Percentiles rank a stretch among this genome's conserved stretches.
Evolutionary conservation across 1,140 invertebrate species (phyloP).

Genomic region (Drosophila kurseongensis): DNA sequence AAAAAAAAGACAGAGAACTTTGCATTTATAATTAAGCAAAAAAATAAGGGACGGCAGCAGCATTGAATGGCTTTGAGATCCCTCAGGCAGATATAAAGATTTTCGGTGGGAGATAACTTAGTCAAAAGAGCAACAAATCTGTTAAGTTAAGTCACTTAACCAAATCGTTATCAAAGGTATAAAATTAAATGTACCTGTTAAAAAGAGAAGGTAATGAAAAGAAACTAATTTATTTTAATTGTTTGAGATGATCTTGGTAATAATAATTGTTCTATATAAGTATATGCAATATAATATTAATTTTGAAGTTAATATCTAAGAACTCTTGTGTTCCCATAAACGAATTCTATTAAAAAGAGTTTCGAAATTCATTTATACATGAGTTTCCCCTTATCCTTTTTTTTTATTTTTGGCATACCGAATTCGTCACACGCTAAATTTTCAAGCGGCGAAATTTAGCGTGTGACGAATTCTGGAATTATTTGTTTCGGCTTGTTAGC

Average conservation of each 20-base stretch:
- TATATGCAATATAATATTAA: too few relatives aligned
- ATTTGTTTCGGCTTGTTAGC: conserved; percentile 65
- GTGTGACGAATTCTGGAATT: conserved; percentile 77
- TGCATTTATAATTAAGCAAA: conserved; percentile 80
- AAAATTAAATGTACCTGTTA: background rate
- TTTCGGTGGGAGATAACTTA: conserved; percentile 33
- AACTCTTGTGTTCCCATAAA: background rate
- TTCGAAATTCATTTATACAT: conserved; percentile 12
- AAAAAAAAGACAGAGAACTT: conserved; percentile 52
- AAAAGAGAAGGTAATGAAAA: background rate
- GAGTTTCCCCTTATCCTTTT: background rate
- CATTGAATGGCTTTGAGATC: conserved; percentile 39
- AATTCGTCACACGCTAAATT: too few relatives aligned
- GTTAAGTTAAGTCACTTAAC: conserved; percentile 13
- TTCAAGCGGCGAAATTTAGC: too few relatives aligned
- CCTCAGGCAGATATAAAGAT: conserved; percentile 41
- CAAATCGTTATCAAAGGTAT: background rate
- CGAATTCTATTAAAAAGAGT: background rate
- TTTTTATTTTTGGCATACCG: too few relatives aligned
- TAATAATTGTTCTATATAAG: too few relatives aligned
- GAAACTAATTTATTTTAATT: background rate
- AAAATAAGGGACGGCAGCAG: conserved; percentile 25
- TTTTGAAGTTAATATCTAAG: too few relatives aligned
- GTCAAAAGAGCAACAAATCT: conserved; percentile 22
- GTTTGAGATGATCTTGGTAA: background rate